Percentiles rank a stretch among this genome's conserved stretches.
Evolutionary conservation across 2,888 invertebrate genomes (phyloP).

Genomic region (Dryobota labecula): DNA sequence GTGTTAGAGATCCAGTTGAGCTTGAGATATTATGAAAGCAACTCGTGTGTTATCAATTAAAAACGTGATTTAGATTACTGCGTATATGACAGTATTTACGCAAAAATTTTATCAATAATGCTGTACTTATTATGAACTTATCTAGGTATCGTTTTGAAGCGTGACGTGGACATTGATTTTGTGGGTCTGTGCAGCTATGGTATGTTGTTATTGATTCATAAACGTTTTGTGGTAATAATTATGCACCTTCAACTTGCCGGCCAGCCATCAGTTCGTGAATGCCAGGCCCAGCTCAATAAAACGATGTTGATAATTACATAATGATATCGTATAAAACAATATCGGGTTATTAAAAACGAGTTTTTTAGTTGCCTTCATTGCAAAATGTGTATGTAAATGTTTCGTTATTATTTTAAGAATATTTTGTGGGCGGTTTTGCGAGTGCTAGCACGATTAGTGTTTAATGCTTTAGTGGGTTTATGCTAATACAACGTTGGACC

Average conservation of each 20-base stretch:
- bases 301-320: constrained; percentile 48
- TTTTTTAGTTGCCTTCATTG: constrained; percentile 23
- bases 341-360: constrained; percentile 31
- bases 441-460: constrained; percentile 69
- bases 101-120: constrained; percentile 29
- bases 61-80: constrained; percentile 37
- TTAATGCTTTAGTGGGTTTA: constrained; percentile 64
- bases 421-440: constrained; percentile 37
- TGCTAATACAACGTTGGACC: constrained; percentile 72
- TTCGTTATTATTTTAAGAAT: constrained; percentile 37
- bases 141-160: constrained; percentile 35
- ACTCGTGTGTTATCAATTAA: constrained; percentile 60
- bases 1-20: constrained; percentile 58
- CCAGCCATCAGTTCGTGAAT: constrained; percentile 26
- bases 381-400: constrained; percentile 20
- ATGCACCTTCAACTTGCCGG: constrained; percentile 17
- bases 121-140: constrained; percentile 28
- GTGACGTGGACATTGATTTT: constrained; percentile 47
- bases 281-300: constrained; percentile 30
- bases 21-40: constrained; percentile 50
- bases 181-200: constrained; percentile 23
- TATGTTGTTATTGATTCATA: constrained; percentile 36
- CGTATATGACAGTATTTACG: constrained; percentile 19
- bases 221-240: constrained; percentile 36
- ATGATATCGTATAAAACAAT: constrained; percentile 35